These are phyloP conservation scores for Dermatemys mawii DNA, from an alignment of 2,113 vertebrate genomes.

Conservation along the genomic window DNA sequence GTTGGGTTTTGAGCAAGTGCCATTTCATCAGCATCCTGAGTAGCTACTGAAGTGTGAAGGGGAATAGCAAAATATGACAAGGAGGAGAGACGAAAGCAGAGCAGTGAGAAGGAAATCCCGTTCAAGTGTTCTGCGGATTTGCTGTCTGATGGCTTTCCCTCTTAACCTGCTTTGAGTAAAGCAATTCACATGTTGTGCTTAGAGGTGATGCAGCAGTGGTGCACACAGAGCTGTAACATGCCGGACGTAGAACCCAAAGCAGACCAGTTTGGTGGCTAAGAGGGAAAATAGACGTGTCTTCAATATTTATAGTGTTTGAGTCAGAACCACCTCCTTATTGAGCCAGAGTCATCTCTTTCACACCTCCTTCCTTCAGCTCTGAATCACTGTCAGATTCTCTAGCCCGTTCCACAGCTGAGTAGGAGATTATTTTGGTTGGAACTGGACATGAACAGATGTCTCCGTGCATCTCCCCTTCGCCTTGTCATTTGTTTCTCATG, in stretches of 20 bases:
- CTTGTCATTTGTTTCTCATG: constrained; percentile 1
- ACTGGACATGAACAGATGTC: constrained; percentile 59
- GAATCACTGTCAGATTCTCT: constrained; percentile 54
- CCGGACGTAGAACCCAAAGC: background rate
- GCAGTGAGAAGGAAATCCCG: background rate
- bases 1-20: background rate
- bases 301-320: constrained; percentile 16
- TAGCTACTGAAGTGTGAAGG: background rate
- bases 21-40: background rate
- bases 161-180: background rate
- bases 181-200: background rate
- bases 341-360: constrained; percentile 35
- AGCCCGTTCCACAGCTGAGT: constrained; percentile 37
- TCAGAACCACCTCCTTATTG: constrained; percentile 14
- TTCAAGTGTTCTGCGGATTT: background rate
- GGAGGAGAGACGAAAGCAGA: background rate
- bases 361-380: constrained; percentile 30
- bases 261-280: background rate
- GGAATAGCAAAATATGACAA: background rate
- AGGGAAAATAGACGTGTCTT: background rate
- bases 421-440: constrained; percentile 47
- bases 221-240: background rate
- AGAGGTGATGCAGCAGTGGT: background rate
- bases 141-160: background rate
- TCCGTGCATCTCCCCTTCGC: constrained; percentile 43